phyloP scores from a whole-genome alignment of 2,113 vertebrate genomes.

The Odocoileus hemionus region DNA sequence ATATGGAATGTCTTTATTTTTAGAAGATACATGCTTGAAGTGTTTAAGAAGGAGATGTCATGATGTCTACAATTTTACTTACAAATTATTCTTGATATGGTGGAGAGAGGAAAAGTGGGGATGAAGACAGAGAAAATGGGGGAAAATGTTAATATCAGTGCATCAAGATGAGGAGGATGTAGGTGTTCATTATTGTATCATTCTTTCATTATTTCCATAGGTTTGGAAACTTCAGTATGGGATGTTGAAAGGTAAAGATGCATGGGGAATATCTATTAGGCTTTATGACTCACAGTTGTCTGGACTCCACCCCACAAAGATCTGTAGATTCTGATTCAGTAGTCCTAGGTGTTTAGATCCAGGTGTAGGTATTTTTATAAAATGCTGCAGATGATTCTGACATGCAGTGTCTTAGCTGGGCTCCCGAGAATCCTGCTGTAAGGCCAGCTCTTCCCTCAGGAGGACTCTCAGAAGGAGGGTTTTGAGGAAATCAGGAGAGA shows the following conservation, averaged over 20 bases:
- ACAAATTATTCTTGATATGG: slow-evolving; percentile 43
- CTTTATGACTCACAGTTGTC: neutral
- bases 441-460: neutral
- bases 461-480: neutral
- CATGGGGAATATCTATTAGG: neutral
- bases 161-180: neutral
- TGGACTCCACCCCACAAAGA: neutral
- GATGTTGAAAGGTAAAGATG: neutral
- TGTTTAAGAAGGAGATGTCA: slow-evolving; percentile 19
- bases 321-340: neutral
- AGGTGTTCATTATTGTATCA: neutral
- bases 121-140: neutral
- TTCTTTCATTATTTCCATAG: neutral
- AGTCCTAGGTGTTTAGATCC: neutral
- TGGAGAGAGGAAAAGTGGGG: neutral
- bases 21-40: neutral
- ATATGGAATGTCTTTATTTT: neutral
- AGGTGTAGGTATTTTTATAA: neutral
- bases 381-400: neutral
- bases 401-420: neutral
- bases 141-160: neutral
- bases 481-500: accelerated
- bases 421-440: neutral
- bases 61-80: neutral
- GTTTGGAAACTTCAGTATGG: neutral